phyloP scores from a whole-genome alignment of 2,888 invertebrate species.

The Asteroscopus sphinx region DNA sequence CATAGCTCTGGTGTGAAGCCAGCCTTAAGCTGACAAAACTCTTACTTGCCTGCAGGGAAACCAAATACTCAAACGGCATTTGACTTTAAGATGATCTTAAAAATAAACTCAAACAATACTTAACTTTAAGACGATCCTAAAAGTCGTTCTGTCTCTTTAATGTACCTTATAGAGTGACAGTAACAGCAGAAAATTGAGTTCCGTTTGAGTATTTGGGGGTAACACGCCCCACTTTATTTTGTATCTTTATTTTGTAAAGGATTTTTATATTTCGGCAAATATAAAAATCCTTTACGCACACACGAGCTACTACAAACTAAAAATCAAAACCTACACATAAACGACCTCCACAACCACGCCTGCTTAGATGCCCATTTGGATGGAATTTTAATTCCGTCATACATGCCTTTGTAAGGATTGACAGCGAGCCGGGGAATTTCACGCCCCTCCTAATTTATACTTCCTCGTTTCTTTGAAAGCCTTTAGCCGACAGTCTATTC shows the following conservation, averaged over 20 bases:
- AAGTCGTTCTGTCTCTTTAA: too few relatives aligned
- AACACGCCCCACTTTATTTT: slow-evolving; percentile 28
- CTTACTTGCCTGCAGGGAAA: too few relatives aligned
- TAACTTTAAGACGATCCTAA: too few relatives aligned
- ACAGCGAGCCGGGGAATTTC: slow-evolving; percentile 78
- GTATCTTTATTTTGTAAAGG: slow-evolving; percentile 24
- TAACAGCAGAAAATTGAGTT: too few relatives aligned
- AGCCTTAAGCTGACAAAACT: too few relatives aligned
- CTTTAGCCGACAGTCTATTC: slow-evolving; percentile 45
- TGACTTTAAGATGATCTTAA: too few relatives aligned
- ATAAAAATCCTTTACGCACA: slow-evolving; percentile 6
- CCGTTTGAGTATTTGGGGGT: too few relatives aligned
- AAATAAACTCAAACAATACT: too few relatives aligned
- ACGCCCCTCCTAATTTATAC: slow-evolving; percentile 83
- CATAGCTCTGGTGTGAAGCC: too few relatives aligned
- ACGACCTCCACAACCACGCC: slow-evolving; percentile 16
- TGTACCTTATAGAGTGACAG: too few relatives aligned
- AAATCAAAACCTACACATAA: slow-evolving; percentile 23
- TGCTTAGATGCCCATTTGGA: slow-evolving; percentile 55
- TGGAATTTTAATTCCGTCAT: slow-evolving; percentile 80
- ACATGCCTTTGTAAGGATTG: slow-evolving; percentile 73
- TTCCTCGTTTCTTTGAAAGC: slow-evolving; percentile 72
- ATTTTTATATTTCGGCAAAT: slow-evolving; percentile 1
- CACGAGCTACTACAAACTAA: slow-evolving; percentile 12
- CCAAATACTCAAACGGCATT: too few relatives aligned